phyloP scores from a whole-genome alignment of 2,797 vertebrate genomes.

The Craterocephalus amniculus region DNA sequence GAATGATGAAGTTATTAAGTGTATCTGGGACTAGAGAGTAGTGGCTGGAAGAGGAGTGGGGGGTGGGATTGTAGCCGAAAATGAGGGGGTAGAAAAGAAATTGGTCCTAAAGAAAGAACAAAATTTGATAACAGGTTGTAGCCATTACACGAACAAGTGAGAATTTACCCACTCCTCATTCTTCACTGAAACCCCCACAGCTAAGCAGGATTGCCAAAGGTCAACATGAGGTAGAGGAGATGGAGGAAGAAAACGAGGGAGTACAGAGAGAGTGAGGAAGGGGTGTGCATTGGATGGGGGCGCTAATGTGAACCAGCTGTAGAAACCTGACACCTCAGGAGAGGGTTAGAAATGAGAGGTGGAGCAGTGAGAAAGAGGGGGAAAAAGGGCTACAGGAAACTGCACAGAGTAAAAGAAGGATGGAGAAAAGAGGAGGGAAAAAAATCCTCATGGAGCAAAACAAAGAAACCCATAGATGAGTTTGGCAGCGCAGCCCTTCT shows the following conservation, averaged over 20 bases:
- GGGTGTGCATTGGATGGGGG: conserved; percentile 65
- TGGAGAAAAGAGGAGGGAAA: conserved; percentile 50
- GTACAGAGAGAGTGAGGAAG: conserved; percentile 34
- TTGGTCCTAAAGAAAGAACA: conserved; percentile 5
- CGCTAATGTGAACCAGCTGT: conserved; percentile 87
- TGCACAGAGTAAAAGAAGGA: conserved; percentile 55
- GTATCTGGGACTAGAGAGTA: conserved; percentile 56
- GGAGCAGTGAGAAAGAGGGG: conserved; percentile 72
- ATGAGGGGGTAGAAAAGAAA: conserved; percentile 40
- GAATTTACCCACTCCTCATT: conserved; percentile 43
- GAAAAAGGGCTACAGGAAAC: conserved; percentile 67
- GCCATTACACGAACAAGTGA: conserved; percentile 61
- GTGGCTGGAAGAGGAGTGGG: conserved; percentile 32
- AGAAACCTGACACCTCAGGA: conserved; percentile 85
- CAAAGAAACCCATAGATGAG: conserved; percentile 80
- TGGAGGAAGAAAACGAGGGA: conserved; percentile 42
- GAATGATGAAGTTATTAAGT: conserved; percentile 84
- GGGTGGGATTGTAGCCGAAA: conserved; percentile 33
- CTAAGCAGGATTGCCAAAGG: conserved; percentile 70
- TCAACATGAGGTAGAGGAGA: conserved; percentile 74
- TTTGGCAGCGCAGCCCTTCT: conserved; percentile 55
- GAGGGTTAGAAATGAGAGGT: conserved; percentile 71
- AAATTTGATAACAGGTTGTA: conserved; percentile 28
- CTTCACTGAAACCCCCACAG: conserved; percentile 57
- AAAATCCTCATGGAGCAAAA: conserved; percentile 67